Evolutionary conservation across 2,797 vertebrate species (phyloP), one percentile per base, ranked within the genome.

Genomic region (Hippopotamyrus pictus): DNA sequence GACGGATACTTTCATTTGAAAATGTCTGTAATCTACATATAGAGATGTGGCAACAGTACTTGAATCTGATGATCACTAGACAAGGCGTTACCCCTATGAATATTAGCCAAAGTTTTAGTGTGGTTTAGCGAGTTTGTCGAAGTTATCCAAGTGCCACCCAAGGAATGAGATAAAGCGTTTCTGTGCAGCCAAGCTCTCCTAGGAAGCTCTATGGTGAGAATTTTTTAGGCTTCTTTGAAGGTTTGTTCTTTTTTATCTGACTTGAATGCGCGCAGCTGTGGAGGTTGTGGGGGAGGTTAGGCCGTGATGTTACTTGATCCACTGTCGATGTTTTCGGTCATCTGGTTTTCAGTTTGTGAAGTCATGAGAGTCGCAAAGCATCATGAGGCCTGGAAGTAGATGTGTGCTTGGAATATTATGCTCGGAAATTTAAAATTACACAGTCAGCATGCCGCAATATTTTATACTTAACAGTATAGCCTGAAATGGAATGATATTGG

Each of bases 1-100:
- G 11, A 73, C 37, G 84, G 54, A 88, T 90, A 85, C 88, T 53
- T 53, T 57, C 51, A 33, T 53, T 29, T 54, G 33, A 59, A 87
- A 57, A 59, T 37, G 48, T 86, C 11, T 33, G 22, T 41, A 59
- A 33, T 87, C 86, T 9, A 19, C 7, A 29, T 54, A n/a, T 12
- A 44, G 17, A 44, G 37, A 79, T 79, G 17, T 7, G 37, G 73
- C 41, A 25, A 85, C n/a, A 22, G 48, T 50, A 54, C 84, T 51
- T 53, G 46, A 29, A 29, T 51, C 48, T 51, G 84, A 54, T 11
- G 84, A 33, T 22, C 84, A 86, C 25, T 54, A 29, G 83, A 5
- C 8, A 14, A 25, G 33, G 33, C 37, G 33, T 79, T 41, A 44
- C 73, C 17, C 76, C 33, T 79, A 46, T n/a, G 17, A 46, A n/a